A percentile compares a stretch with the other conserved stretches of the same genome.
Evolutionary conservation across 2,888 invertebrate species (phyloP).

Genomic region (Dexiosoma caninum): DNA sequence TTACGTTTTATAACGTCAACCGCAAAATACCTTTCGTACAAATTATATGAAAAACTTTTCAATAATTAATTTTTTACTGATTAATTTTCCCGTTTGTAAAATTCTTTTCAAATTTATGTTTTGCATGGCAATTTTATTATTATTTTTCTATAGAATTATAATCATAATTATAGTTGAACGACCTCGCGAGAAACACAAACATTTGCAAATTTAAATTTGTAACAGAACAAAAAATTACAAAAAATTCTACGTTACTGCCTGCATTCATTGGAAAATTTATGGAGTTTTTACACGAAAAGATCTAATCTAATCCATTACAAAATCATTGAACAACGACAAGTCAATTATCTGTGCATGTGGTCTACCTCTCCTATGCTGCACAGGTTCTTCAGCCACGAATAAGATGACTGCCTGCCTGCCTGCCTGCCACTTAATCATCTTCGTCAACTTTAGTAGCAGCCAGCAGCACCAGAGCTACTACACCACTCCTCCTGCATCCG

Average conservation of each 20-base stretch:
- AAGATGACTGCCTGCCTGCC: too few relatives aligned
- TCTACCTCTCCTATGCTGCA: conserved; percentile 32
- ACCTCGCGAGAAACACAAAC: background rate
- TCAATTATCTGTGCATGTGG: conserved; percentile 51
- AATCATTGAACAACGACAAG: conserved; percentile 59
- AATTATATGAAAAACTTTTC: too few relatives aligned
- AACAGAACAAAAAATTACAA: conserved; percentile 3
- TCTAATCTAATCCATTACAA: conserved; percentile 61
- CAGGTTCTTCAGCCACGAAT: background rate
- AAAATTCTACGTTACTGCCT: background rate
- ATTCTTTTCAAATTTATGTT: conserved; percentile 12
- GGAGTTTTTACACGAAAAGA: conserved; percentile 41
- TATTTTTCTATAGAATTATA: background rate
- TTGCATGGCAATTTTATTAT: conserved; percentile 11
- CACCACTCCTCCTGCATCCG: background rate
- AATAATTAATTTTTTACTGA: too few relatives aligned
- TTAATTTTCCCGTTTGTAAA: background rate
- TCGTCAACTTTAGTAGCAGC: conserved; percentile 2
- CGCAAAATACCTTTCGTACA: too few relatives aligned
- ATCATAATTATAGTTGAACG: conserved; percentile 32
- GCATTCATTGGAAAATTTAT: conserved; percentile 33
- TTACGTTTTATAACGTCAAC: too few relatives aligned
- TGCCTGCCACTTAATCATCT: conserved; percentile 35
- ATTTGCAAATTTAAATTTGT: conserved; percentile 19
- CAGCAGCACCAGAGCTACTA: background rate